A percentile compares a stretch with the other conserved stretches of the same genome.
Evolutionary conservation across 1,140 invertebrate species (phyloP).

Genomic region (Brachionus plicatilis): DNA sequence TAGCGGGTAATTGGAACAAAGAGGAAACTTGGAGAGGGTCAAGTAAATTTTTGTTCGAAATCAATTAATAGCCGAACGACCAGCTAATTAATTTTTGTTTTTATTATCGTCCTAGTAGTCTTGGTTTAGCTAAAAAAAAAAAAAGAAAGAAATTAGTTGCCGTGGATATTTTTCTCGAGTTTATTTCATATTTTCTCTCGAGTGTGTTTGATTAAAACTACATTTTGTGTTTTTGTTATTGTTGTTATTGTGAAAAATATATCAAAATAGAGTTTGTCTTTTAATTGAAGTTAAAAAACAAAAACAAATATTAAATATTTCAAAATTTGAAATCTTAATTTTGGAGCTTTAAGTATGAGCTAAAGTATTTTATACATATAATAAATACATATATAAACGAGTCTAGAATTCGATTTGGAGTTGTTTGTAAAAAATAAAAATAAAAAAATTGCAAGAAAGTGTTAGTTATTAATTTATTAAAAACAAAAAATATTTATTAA

Average conservation of each 20-base stretch:
- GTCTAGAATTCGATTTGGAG: conserved; percentile 12
- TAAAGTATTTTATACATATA: neutral
- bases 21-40: conserved; percentile 2
- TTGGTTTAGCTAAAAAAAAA: neutral
- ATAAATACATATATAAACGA: neutral
- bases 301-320: neutral
- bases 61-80: conserved; percentile 17
- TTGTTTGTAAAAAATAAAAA: neutral
- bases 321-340: conserved; percentile 22
- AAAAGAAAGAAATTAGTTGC: conserved; percentile 9
- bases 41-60: conserved; percentile 6
- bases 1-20: neutral
- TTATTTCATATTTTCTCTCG: conserved; percentile 10
- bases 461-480: conserved; percentile 35
- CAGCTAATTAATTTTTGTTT: conserved; percentile 33
- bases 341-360: neutral
- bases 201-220: conserved; percentile 26
- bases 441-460: neutral
- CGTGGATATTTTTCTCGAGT: conserved; percentile 21
- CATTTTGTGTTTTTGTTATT: conserved; percentile 19
- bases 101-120: conserved; percentile 14
- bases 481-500: conserved; percentile 31
- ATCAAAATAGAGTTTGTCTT: conserved; percentile 27
- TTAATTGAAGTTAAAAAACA: conserved; percentile 35
- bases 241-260: neutral